These are phyloP conservation scores for Hippasteria phrygiana DNA, from an alignment of 53 echinoderm and acorn worm genomes.

Conservation along the genomic window DNA sequence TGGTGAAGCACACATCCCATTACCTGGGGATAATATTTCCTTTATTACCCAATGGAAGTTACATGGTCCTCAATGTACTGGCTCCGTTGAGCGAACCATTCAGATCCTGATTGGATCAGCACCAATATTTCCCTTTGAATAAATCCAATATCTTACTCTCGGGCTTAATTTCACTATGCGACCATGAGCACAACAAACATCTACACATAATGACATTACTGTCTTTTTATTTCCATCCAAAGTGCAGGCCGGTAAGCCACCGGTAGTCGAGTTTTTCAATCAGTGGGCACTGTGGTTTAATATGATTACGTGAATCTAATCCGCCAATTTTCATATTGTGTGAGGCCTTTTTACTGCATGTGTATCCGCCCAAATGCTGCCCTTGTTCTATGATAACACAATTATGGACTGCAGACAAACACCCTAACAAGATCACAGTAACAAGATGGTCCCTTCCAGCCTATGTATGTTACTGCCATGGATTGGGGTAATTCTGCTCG, in stretches of 20 bases:
- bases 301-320: slow-evolving; percentile 68
- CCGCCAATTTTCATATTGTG: slow-evolving; percentile 70
- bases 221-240: slow-evolving; percentile 11
- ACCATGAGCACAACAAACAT: slow-evolving; percentile 45
- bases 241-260: slow-evolving; percentile 36
- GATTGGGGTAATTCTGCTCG: slow-evolving; percentile 11
- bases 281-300: slow-evolving; percentile 55
- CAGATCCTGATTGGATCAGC: slow-evolving; percentile 31
- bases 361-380: slow-evolving; percentile 55
- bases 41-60: slow-evolving; percentile 24
- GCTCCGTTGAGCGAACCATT: background rate
- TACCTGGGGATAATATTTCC: slow-evolving; percentile 18
- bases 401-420: slow-evolving; percentile 54
- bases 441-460: slow-evolving; percentile 50
- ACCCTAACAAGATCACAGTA: slow-evolving; percentile 49
- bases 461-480: background rate
- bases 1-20: slow-evolving; percentile 39
- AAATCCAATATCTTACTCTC: slow-evolving; percentile 45
- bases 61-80: background rate
- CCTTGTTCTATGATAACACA: slow-evolving; percentile 57
- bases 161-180: slow-evolving; percentile 49
- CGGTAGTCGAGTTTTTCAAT: slow-evolving; percentile 53
- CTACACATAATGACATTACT: slow-evolving; percentile 44
- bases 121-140: slow-evolving; percentile 34
- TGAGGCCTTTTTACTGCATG: slow-evolving; percentile 47